Conservation (phyloP, 1,140 invertebrate species). For the Centruroides sculpturatus region DNA sequence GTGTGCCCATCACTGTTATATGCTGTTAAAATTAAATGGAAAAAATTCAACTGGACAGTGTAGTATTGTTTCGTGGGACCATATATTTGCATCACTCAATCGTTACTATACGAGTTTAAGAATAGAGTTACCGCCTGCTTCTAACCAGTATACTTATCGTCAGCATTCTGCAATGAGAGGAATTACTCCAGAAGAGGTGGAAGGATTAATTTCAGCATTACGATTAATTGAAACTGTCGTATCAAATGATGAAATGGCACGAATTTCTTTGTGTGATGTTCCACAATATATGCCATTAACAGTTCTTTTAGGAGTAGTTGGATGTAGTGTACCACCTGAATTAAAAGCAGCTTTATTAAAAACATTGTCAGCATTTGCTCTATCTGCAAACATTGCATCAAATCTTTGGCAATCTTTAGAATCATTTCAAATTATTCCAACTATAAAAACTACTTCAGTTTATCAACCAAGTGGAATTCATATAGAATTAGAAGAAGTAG, state of each 20-base stretch:
- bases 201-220: constrained; percentile 66
- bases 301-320: constrained; percentile 63
- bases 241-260: constrained; percentile 55
- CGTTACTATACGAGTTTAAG: constrained; percentile 48
- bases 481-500: constrained; percentile 54
- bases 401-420: constrained; percentile 72
- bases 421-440: constrained; percentile 45
- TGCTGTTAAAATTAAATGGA: constrained; percentile 62
- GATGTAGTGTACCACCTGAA: constrained; percentile 65
- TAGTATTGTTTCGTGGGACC: constrained; percentile 59
- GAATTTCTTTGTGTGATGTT: constrained; percentile 67
- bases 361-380: constrained; percentile 58
- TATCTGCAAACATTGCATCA: constrained; percentile 51
- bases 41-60: constrained; percentile 27
- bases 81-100: constrained; percentile 70
- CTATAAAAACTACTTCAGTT: constrained; percentile 13
- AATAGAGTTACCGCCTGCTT: constrained; percentile 43
- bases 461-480: constrained; percentile 47
- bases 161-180: constrained; percentile 42
- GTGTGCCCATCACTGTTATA: constrained; percentile 65
- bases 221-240: constrained; percentile 59
- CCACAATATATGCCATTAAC: constrained; percentile 65
- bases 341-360: constrained; percentile 68
- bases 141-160: constrained; percentile 42
- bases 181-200: constrained; percentile 70